Percentiles rank a stretch among this genome's conserved stretches.
Conservation (phyloP, 2,113 vertebrate species). For the Ptyas mucosa region DNA sequence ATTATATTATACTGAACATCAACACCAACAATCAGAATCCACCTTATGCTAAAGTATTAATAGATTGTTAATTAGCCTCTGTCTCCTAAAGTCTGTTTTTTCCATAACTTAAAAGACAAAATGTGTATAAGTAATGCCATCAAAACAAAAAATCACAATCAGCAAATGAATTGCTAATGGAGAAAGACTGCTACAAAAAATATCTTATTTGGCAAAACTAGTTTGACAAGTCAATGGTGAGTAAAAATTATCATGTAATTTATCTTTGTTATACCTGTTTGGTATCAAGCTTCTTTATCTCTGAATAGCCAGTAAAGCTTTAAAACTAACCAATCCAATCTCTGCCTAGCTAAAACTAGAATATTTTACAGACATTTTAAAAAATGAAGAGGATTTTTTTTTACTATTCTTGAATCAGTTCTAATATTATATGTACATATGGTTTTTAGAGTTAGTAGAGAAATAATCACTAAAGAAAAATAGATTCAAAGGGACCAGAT, state of each 20-base stretch:
- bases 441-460: neutral
- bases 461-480: neutral
- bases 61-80: neutral
- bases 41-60: neutral
- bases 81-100: neutral
- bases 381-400: neutral
- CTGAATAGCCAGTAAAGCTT: neutral
- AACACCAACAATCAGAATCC: neutral
- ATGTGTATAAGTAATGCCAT: neutral
- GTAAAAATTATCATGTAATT: neutral
- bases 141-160: neutral
- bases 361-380: neutral
- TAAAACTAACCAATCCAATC: neutral
- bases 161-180: neutral
- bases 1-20: neutral
- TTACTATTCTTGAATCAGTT: neutral
- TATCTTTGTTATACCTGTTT: neutral
- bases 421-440: neutral
- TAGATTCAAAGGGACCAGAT: neutral
- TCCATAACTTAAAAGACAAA: neutral
- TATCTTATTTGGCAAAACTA: neutral
- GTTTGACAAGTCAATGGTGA: neutral
- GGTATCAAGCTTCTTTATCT: neutral
- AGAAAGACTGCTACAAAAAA: neutral
- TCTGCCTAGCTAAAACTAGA: neutral